Evolutionary conservation across 2,797 vertebrate species (phyloP).

Genomic region (Rhadinocentrus ornatus): DNA sequence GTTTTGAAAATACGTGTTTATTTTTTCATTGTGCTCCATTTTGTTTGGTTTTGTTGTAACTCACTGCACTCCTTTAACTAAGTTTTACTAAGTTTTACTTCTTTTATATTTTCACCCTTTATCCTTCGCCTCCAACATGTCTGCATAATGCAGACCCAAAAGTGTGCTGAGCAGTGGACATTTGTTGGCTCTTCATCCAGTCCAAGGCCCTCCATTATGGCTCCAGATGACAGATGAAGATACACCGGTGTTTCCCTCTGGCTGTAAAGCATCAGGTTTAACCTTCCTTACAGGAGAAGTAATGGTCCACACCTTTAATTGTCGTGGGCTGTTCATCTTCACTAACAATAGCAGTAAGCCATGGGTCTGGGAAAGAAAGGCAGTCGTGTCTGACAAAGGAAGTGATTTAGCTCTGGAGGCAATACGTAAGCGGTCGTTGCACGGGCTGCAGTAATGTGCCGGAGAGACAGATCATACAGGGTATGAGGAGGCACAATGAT

Average conservation of each 20-base stretch:
- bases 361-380: slow-evolving; percentile 77
- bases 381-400: slow-evolving; percentile 79
- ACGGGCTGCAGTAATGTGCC: slow-evolving; percentile 69
- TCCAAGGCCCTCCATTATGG: slow-evolving; percentile 69
- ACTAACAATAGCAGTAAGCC: slow-evolving; percentile 84
- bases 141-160: slow-evolving; percentile 39
- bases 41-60: not conserved
- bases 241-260: slow-evolving; percentile 64
- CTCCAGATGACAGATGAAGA: slow-evolving; percentile 72
- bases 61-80: slow-evolving; percentile 9
- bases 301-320: slow-evolving; percentile 87
- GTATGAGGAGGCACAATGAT: slow-evolving; percentile 65
- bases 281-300: slow-evolving; percentile 80
- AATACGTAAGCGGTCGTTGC: slow-evolving; percentile 69
- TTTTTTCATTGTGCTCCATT: not conserved
- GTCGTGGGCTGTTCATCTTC: slow-evolving; percentile 84
- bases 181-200: slow-evolving; percentile 65
- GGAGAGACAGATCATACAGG: slow-evolving; percentile 63
- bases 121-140: slow-evolving; percentile 22
- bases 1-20: slow-evolving; percentile 5
- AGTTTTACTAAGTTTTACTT: slow-evolving; percentile 17
- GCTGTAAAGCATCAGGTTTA: slow-evolving; percentile 78
- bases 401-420: slow-evolving; percentile 80
- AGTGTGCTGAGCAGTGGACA: slow-evolving; percentile 34
- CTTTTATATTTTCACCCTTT: slow-evolving; percentile 16